Evolutionary conservation across 2,888 invertebrate species (phyloP).

Genomic region (Perizoma flavofasciatum): DNA sequence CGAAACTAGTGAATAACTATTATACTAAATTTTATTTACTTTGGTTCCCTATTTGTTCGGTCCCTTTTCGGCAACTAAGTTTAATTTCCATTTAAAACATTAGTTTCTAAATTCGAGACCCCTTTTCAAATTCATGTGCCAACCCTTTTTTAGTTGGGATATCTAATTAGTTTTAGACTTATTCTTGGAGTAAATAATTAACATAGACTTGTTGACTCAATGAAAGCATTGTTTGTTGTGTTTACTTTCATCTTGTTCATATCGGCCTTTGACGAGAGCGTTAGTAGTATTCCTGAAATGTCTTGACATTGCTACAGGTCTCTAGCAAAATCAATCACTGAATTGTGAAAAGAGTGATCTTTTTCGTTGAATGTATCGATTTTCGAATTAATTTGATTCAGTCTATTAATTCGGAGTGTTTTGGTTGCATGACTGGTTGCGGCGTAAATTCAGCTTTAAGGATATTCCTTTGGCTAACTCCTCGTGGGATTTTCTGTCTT

Average conservation of each 20-base stretch:
- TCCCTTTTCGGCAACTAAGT: conserved; percentile 6
- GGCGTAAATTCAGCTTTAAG: too few species aligned
- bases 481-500: too few species aligned
- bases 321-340: too few species aligned
- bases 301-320: too few species aligned
- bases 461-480: too few species aligned
- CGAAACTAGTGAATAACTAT: too few species aligned
- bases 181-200: conserved; percentile 1
- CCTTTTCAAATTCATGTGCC: conserved; percentile 16
- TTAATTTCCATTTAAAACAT: conserved; percentile 18
- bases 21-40: neutral
- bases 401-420: too few species aligned
- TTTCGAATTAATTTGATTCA: too few species aligned
- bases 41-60: neutral
- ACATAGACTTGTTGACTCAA: neutral
- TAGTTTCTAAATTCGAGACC: conserved; percentile 12
- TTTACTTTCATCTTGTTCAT: neutral
- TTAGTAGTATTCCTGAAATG: too few species aligned
- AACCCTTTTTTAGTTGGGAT: conserved; percentile 8
- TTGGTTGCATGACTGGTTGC: too few species aligned
- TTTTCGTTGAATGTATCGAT: too few species aligned
- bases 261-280: neutral
- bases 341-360: too few species aligned
- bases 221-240: neutral
- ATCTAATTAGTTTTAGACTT: conserved; percentile 17